Percentiles rank a stretch among this genome's conserved stretches.
phyloP scores from a whole-genome alignment of 2,113 vertebrate species.

The Heterocephalus glaber region DNA sequence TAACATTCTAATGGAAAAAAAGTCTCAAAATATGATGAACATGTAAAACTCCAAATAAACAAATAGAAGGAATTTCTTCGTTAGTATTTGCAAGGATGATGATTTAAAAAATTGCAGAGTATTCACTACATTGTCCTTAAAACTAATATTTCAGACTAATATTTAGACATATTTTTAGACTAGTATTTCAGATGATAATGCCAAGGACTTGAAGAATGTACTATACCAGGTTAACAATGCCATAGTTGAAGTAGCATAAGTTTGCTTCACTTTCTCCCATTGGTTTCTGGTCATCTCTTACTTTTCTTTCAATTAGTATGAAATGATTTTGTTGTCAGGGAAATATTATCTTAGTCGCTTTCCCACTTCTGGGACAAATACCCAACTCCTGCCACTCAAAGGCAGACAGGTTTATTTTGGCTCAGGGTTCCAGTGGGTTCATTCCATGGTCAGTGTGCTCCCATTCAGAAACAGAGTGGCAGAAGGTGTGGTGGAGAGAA shows the following conservation, averaged over 20 bases:
- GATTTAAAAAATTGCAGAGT: neutral
- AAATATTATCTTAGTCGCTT: too few relatives aligned
- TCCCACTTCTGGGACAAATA: too few relatives aligned
- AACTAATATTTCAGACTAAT: too few relatives aligned
- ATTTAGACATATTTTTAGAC: too few relatives aligned
- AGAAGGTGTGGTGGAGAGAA: too few relatives aligned
- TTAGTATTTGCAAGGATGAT: neutral
- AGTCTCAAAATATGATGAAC: neutral
- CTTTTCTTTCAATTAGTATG: neutral
- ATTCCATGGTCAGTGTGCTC: too few relatives aligned
- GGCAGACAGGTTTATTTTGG: too few relatives aligned
- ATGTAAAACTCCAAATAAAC: neutral
- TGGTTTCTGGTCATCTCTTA: neutral
- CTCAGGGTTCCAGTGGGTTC: too few relatives aligned
- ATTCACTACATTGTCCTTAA: neutral
- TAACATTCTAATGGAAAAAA: neutral
- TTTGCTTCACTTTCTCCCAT: neutral
- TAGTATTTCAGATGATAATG: neutral
- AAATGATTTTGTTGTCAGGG: neutral
- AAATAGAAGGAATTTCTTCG: neutral
- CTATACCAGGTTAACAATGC: too few relatives aligned
- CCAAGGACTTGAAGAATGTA: rapidly evolving
- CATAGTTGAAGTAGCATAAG: rapidly evolving
- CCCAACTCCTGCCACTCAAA: too few relatives aligned
- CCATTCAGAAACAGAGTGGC: too few relatives aligned